These are phyloP conservation scores for Polypedilum pembai DNA, from an alignment of 1,140 invertebrate species.

Conservation along the genomic window DNA sequence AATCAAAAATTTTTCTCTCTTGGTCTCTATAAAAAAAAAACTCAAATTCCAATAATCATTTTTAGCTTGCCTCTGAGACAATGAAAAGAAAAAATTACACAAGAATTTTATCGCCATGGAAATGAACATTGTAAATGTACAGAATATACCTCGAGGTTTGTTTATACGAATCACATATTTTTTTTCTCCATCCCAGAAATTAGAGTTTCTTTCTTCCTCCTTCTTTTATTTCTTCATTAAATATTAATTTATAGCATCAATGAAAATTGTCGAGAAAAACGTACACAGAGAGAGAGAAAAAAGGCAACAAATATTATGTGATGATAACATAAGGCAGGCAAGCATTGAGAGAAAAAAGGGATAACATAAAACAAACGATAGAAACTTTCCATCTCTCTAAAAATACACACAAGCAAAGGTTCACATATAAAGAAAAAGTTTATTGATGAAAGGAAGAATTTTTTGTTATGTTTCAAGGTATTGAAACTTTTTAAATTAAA, in stretches of 20 bases:
- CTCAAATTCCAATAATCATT: constrained; percentile 13
- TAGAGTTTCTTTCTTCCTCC: neutral
- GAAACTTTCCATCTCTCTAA: neutral
- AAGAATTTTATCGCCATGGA: neutral
- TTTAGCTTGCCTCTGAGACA: constrained; percentile 1
- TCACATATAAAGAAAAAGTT: neutral
- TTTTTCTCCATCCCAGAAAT: neutral
- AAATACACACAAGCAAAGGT: neutral
- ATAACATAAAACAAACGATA: neutral
- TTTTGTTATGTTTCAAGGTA: no score
- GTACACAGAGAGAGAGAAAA: neutral
- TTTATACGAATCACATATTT: neutral
- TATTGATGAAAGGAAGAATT: neutral
- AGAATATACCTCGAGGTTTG: neutral
- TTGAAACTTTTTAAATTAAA: no score
- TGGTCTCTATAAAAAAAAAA: neutral
- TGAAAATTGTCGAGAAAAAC: neutral
- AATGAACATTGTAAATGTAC: neutral
- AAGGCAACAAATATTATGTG: neutral
- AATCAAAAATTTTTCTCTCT: no score
- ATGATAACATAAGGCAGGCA: neutral
- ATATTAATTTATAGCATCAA: constrained; percentile 20
- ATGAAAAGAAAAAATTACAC: neutral
- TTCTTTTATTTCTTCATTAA: constrained; percentile 19
- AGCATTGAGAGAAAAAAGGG: neutral